Evolutionary conservation across 1,140 invertebrate species (phyloP).

Genomic region (Platyura marginata): DNA sequence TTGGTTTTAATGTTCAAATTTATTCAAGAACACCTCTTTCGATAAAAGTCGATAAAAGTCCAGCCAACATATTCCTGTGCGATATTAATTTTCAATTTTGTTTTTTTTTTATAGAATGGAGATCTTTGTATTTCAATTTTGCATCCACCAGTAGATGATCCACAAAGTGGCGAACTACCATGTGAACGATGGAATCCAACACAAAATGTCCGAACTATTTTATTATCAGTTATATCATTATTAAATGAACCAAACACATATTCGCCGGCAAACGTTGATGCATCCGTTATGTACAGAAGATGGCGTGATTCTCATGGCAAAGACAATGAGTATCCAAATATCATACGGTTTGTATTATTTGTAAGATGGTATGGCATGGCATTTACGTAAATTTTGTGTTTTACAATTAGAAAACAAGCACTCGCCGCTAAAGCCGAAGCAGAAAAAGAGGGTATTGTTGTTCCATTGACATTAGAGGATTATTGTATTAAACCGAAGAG

Average conservation of each 20-base stretch:
- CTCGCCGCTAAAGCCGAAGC: conserved; percentile 85
- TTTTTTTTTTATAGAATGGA: conserved; percentile 55
- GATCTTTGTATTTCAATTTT: conserved; percentile 99
- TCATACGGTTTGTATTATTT: conserved; percentile 86
- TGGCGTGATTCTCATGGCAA: conserved; percentile 97
- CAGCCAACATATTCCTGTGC: too few relatives aligned
- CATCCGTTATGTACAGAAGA: conserved; percentile 97
- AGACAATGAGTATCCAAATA: conserved; percentile 99
- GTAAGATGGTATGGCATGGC: too few relatives aligned
- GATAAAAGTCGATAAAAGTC: too few relatives aligned
- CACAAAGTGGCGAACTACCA: conserved; percentile 90
- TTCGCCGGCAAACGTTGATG: conserved; percentile 98
- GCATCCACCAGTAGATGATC: conserved; percentile 97
- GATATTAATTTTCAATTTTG: too few relatives aligned
- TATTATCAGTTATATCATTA: conserved; percentile 95
- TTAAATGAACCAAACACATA: conserved; percentile 99
- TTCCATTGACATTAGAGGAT: conserved; percentile 94
- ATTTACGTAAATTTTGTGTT: too few relatives aligned
- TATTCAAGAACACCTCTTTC: conserved; percentile 17
- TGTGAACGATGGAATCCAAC: conserved; percentile 99
- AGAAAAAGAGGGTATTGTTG: conserved; percentile 88
- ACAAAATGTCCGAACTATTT: conserved; percentile 95
- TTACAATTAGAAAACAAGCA: conserved; percentile 76
- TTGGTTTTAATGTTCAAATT: not conserved
- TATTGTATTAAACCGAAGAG: conserved; percentile 87